phyloP scores from a whole-genome alignment of 2,888 invertebrate genomes.

The Euphydryas editha region DNA sequence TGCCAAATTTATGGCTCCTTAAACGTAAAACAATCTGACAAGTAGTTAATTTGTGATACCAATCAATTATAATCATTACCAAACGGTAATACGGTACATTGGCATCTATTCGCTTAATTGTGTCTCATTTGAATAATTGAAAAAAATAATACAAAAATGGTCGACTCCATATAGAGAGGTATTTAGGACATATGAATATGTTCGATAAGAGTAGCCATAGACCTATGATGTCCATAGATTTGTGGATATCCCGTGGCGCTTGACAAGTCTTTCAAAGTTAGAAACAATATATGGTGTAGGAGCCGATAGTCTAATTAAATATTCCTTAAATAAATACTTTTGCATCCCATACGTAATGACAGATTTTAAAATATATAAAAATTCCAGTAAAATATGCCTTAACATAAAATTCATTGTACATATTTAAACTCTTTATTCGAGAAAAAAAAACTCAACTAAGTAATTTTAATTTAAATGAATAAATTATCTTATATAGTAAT shows the following conservation, averaged over 20 bases:
- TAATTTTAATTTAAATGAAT: no score
- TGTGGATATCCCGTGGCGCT: conserved; percentile 19
- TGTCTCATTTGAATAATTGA: conserved; percentile 39
- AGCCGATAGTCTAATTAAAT: not conserved
- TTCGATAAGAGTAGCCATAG: conserved; percentile 27
- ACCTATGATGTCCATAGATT: conserved; percentile 8
- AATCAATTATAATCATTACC: conserved; percentile 17
- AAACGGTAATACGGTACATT: conserved; percentile 20
- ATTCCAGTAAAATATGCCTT: no score
- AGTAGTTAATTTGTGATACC: not conserved
- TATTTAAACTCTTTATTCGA: no score
- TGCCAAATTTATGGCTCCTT: no score
- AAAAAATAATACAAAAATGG: conserved; percentile 49
- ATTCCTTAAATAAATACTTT: not conserved
- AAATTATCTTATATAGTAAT: no score
- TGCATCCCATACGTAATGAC: no score
- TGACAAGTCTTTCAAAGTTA: conserved; percentile 17
- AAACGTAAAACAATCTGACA: not conserved
- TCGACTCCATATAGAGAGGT: conserved; percentile 44
- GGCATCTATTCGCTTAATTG: conserved; percentile 28
- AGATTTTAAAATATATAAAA: no score
- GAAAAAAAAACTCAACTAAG: no score
- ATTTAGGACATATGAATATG: conserved; percentile 41
- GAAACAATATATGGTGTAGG: conserved; percentile 24
- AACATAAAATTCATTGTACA: no score